Percentiles rank a stretch among this genome's conserved stretches.
phyloP scores from a whole-genome alignment of 2,888 invertebrate genomes.

The Hylaea fasciaria region DNA sequence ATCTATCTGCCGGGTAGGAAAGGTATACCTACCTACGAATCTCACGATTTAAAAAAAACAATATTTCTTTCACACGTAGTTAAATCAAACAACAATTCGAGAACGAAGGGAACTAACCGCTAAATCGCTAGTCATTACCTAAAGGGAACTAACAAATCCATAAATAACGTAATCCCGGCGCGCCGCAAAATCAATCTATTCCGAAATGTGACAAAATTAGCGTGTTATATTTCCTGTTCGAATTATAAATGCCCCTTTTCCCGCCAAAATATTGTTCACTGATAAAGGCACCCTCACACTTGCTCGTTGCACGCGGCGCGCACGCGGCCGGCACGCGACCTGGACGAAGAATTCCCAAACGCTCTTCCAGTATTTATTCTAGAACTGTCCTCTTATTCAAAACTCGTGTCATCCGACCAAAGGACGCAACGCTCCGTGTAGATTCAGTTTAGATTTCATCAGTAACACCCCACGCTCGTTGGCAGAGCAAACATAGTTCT shows the following conservation, averaged over 20 bases:
- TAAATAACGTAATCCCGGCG: conserved; percentile 63
- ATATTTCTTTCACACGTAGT: conserved; percentile 1
- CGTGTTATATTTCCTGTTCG: conserved; percentile 82
- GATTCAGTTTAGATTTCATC: conserved; percentile 81
- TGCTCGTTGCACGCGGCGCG: conserved; percentile 58
- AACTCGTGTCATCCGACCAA: conserved; percentile 71
- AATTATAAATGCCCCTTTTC: conserved; percentile 77
- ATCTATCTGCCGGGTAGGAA: no score
- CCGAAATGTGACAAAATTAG: conserved; percentile 79
- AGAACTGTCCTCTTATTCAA: conserved; percentile 76
- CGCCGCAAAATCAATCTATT: conserved; percentile 76
- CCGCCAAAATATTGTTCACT: conserved; percentile 62
- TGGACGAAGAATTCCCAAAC: conserved; percentile 52
- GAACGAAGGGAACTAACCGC: conserved; percentile 36
- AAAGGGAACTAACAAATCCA: conserved; percentile 43
- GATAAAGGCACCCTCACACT: conserved; percentile 45
- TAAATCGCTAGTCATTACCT: conserved; percentile 46
- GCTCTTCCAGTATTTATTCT: conserved; percentile 75
- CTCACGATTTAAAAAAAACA: no score
- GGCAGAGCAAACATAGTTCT: conserved; percentile 72
- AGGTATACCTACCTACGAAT: no score
- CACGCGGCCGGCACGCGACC: conserved; percentile 62
- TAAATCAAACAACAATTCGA: conserved; percentile 8
- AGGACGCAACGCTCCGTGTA: conserved; percentile 63
- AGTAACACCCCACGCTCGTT: conserved; percentile 54